A percentile compares a stretch with the other conserved stretches of the same genome.
Conservation (phyloP, 1,140 invertebrate genomes). For the Bombyx mori region DNA sequence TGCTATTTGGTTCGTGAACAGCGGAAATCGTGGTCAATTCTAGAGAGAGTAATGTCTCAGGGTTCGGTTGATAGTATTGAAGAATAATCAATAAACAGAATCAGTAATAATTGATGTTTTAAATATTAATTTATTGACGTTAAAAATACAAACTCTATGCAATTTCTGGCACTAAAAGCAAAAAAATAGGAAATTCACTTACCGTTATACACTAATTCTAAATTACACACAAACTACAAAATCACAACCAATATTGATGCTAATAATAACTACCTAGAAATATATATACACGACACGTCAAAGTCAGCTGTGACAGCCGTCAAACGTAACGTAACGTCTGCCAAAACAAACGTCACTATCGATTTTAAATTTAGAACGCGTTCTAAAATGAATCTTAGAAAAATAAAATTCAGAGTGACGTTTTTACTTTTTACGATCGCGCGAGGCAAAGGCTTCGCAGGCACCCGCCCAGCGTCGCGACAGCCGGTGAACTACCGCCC, state of each 20-base stretch:
- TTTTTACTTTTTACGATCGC: constrained; percentile 9
- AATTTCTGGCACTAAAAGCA: too few relatives aligned
- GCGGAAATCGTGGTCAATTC: too few relatives aligned
- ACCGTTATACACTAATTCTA: constrained; percentile 7
- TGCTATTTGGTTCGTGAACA: too few relatives aligned
- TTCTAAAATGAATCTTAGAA: constrained; percentile 3
- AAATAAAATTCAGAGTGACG: constrained; percentile 19
- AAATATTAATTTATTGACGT: too few relatives aligned
- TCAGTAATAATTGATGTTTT: too few relatives aligned
- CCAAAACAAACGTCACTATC: neutral
- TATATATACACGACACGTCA: constrained; percentile 10
- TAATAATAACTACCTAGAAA: constrained; percentile 1
- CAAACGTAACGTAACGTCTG: neutral
- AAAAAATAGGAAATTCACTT: neutral
- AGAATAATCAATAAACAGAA: too few relatives aligned
- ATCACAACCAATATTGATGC: constrained; percentile 8
- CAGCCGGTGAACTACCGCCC: constrained; percentile 36
- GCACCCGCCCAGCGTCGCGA: constrained; percentile 28
- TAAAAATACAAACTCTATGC: too few relatives aligned
- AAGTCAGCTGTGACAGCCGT: constrained; percentile 17
- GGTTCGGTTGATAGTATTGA: too few relatives aligned
- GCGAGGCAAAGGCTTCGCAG: constrained; percentile 15
- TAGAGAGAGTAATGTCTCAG: too few relatives aligned
- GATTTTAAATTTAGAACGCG: constrained; percentile 2
- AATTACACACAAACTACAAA: constrained; percentile 5